These are phyloP conservation scores for Pocillopora verrucosa DNA, from an alignment of 64 coral and sea anemone genomes.

Conservation along the genomic window DNA sequence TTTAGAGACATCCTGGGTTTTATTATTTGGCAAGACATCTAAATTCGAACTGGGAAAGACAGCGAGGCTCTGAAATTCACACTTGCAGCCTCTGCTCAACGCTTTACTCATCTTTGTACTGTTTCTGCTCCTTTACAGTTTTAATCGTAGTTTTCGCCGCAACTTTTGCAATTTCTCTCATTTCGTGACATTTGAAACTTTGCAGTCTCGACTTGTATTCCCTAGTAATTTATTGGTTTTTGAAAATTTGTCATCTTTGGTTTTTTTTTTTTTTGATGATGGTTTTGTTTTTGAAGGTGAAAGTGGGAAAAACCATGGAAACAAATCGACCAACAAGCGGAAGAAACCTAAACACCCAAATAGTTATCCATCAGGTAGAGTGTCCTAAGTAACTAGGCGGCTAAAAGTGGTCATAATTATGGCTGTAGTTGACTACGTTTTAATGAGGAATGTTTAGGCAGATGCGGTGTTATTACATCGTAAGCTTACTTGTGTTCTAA, in stretches of 20 bases:
- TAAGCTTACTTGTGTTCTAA: too few species aligned
- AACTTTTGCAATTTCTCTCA: too few species aligned
- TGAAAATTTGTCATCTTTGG: not conserved
- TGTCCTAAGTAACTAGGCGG: not conserved
- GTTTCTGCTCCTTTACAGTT: too few species aligned
- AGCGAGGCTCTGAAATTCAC: too few species aligned
- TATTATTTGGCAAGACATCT: not conserved
- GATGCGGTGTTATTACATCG: too few species aligned
- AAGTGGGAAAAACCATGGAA: slow-evolving; percentile 60
- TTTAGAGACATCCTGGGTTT: not conserved
- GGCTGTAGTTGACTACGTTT: not conserved
- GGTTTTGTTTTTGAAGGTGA: slow-evolving; percentile 45
- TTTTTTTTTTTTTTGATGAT: not conserved
- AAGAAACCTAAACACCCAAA: slow-evolving; percentile 67
- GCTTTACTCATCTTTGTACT: too few species aligned
- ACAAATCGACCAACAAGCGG: slow-evolving; percentile 73
- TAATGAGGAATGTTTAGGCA: too few species aligned
- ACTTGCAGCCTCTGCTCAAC: too few species aligned
- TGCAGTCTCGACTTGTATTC: not conserved
- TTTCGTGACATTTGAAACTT: too few species aligned
- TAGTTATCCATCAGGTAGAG: slow-evolving; percentile 32
- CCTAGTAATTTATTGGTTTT: not conserved
- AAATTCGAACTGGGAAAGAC: too few species aligned
- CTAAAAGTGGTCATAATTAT: not conserved
- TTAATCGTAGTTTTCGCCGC: too few species aligned